Evolutionary conservation across 2,113 vertebrate genomes (phyloP), one percentile per base, ranked within the genome.

Genomic region (Cynopterus brachyotis): DNA sequence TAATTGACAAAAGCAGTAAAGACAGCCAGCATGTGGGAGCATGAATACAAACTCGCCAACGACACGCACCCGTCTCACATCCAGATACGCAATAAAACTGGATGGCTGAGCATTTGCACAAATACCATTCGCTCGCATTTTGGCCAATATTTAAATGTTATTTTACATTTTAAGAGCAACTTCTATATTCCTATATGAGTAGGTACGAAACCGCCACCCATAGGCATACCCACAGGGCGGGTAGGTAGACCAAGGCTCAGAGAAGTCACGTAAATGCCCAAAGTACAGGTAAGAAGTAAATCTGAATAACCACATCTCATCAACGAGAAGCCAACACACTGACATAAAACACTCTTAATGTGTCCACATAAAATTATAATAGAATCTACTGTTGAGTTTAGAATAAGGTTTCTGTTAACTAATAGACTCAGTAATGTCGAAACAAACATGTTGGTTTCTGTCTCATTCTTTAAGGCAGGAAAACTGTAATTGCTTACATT

Each of bases 321-420:
- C 32, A 73, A 76, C 86, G 70, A 94, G 70, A 92, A 92, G 30
- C 40, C 20, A 35, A 40, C 35, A 83, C 37, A 86, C 24, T 88
- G 84, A 70, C 45, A 22, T 50, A 79, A 78, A 93, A 93, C 37
- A 84, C 47, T 50, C 69, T 76, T 26, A 94, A 8, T 40, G 42
- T 72, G 92, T 89, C 85, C 62, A 72, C 9, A 55, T 0, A 53
- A 59, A 64, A 24, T 84, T 85, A 73, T 22, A 95, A 87, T 11
- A n/a, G 47, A 89, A 79, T 70, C 55, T 87, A 94, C 12, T 85
- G 16, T 60, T 78, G 57, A 67, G 37, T 93, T 96, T 81, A 88
- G 76, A 53, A 78, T 83, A 70, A 9, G 70, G 82, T 75, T 95
- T 94, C 13, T 17, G 85, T 96, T 97, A 97, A 93, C 73, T 86